phyloP scores from a whole-genome alignment of 2,797 vertebrate species.

The Oceanodroma leucorhoa region DNA sequence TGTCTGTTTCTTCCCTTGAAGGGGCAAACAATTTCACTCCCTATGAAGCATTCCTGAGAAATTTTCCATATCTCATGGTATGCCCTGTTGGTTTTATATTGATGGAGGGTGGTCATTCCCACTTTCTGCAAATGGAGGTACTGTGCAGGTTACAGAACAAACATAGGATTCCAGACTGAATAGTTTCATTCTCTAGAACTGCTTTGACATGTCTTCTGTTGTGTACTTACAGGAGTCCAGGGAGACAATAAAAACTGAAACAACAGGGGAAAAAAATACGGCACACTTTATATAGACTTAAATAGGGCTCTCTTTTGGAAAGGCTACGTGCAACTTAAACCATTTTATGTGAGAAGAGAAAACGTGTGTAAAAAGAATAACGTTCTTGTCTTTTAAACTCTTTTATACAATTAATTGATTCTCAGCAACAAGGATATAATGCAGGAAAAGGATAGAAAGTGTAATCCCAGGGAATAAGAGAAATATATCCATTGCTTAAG shows the following conservation, averaged over 20 bases:
- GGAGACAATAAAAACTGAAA: neutral
- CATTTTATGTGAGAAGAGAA: neutral
- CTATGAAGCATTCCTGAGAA: neutral
- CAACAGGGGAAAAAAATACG: fast-evolving
- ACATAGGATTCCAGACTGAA: neutral
- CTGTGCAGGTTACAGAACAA: neutral
- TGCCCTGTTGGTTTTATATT: neutral
- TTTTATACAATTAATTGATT: neutral
- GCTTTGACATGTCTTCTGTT: neutral
- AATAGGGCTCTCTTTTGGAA: neutral
- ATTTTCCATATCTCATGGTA: neutral
- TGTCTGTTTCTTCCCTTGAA: neutral
- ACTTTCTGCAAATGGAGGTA: neutral
- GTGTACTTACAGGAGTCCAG: neutral
- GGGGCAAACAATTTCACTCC: neutral
- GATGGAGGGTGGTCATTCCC: neutral
- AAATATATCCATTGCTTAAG: neutral
- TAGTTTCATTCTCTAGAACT: neutral
- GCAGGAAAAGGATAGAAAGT: neutral
- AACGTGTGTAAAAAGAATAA: neutral
- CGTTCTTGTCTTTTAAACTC: neutral
- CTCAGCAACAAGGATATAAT: neutral
- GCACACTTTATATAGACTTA: neutral
- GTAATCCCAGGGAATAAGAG: neutral
- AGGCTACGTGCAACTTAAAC: neutral